Conservation (phyloP, 2,888 invertebrate genomes). For the Chymomyza caudatula region DNA sequence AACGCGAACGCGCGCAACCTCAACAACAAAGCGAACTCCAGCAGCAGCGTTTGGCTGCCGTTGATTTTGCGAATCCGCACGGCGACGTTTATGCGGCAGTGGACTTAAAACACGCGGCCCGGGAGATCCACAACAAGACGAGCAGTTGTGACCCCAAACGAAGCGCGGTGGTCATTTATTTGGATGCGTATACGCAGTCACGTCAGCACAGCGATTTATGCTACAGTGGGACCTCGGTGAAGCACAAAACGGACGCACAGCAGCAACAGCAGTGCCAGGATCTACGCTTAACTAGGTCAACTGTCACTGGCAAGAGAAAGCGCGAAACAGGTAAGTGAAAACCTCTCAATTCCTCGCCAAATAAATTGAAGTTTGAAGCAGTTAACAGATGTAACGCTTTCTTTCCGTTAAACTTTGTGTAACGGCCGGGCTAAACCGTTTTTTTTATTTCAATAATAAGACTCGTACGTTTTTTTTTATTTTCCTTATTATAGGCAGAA, state of each 20-base stretch:
- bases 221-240: slow-evolving; percentile 12
- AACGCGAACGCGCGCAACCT: slow-evolving; percentile 18
- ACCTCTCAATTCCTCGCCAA: no score
- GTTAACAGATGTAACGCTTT: no score
- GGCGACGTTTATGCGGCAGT: slow-evolving; percentile 24
- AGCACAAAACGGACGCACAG: slow-evolving; percentile 20
- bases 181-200: slow-evolving; percentile 22
- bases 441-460: no score
- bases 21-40: slow-evolving; percentile 18
- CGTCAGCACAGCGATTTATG: slow-evolving; percentile 42
- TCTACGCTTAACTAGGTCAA: slow-evolving; percentile 38
- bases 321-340: slow-evolving; percentile 62
- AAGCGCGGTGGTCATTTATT: slow-evolving; percentile 1
- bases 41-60: slow-evolving; percentile 9
- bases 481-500: no score
- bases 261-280: slow-evolving; percentile 37
- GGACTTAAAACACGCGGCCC: slow-evolving; percentile 36
- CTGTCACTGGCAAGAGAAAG: slow-evolving; percentile 59
- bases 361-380: no score
- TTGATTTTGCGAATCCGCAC: slow-evolving; percentile 12
- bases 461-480: no score
- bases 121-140: slow-evolving; percentile 35
- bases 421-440: no score
- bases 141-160: slow-evolving; percentile 27
- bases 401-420: no score